Evolutionary conservation across 2,888 invertebrate species (phyloP).

Genomic region (Drosophila eohydei): DNA sequence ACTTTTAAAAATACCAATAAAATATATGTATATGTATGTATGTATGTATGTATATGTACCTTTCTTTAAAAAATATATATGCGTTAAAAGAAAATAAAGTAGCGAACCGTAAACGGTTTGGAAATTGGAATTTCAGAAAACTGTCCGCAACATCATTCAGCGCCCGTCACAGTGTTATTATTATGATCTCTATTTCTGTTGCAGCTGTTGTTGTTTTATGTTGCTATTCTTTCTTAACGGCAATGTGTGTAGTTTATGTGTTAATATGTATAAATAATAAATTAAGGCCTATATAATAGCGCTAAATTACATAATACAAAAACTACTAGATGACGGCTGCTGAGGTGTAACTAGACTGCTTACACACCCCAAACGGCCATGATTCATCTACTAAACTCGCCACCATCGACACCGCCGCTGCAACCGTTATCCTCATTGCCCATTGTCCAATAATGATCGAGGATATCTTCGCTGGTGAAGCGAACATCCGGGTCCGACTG

Average conservation of each 20-base stretch:
- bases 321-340: conserved; percentile 45
- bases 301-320: conserved; percentile 72
- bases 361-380: conserved; percentile 52
- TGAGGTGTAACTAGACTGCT: conserved; percentile 10
- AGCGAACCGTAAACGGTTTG: conserved; percentile 60
- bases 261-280: conserved; percentile 65
- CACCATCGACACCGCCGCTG: conserved; percentile 6
- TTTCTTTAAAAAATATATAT: conserved; percentile 51
- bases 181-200: conserved; percentile 8
- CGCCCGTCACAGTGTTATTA: conserved; percentile 9
- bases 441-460: conserved; percentile 94
- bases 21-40: conserved; percentile 36
- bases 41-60: conserved; percentile 28
- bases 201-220: conserved; percentile 22
- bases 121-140: conserved; percentile 59
- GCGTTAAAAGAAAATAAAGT: conserved; percentile 37
- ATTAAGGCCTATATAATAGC: conserved; percentile 68
- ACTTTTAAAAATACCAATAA: conserved; percentile 55
- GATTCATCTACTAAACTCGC: conserved; percentile 77
- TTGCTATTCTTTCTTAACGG: conserved; percentile 26
- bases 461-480: conserved; percentile 95
- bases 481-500: conserved; percentile 94
- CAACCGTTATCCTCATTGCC: conserved; percentile 76
- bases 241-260: conserved; percentile 32
- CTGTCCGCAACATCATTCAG: conserved; percentile 22